These are phyloP conservation scores for Cydia fagiglandana DNA, from an alignment of 1,140 invertebrate genomes.

Conservation along the genomic window DNA sequence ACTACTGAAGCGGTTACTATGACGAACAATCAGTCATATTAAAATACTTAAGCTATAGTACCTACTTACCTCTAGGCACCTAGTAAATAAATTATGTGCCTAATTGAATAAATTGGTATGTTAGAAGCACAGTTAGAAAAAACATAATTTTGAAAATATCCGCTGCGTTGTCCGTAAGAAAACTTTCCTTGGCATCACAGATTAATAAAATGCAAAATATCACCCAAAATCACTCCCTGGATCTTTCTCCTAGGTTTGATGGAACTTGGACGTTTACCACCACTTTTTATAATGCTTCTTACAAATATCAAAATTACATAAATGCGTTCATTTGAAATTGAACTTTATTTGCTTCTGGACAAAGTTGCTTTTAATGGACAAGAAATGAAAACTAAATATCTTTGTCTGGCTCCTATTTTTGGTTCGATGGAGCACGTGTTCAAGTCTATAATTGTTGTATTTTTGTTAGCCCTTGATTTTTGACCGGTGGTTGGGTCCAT, in stretches of 20 bases:
- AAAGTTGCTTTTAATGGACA: neutral
- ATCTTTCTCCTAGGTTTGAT: slow-evolving; percentile 11
- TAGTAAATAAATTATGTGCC: too few relatives aligned
- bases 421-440: neutral
- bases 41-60: neutral
- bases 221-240: slow-evolving; percentile 12
- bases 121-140: too few relatives aligned
- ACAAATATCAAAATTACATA: neutral
- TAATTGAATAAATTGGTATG: too few relatives aligned
- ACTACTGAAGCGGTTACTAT: neutral
- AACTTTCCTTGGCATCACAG: neutral
- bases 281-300: neutral
- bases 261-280: neutral
- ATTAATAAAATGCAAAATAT: neutral
- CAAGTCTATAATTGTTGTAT: neutral
- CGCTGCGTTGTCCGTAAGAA: slow-evolving; percentile 2
- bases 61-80: neutral
- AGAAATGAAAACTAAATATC: neutral
- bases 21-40: too few relatives aligned
- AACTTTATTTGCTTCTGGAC: neutral
- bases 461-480: neutral
- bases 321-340: neutral
- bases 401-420: too few relatives aligned
- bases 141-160: neutral
- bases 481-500: neutral